Evolutionary conservation across 2,113 vertebrate species (phyloP).

Genomic region (Turdus rufiventris): DNA sequence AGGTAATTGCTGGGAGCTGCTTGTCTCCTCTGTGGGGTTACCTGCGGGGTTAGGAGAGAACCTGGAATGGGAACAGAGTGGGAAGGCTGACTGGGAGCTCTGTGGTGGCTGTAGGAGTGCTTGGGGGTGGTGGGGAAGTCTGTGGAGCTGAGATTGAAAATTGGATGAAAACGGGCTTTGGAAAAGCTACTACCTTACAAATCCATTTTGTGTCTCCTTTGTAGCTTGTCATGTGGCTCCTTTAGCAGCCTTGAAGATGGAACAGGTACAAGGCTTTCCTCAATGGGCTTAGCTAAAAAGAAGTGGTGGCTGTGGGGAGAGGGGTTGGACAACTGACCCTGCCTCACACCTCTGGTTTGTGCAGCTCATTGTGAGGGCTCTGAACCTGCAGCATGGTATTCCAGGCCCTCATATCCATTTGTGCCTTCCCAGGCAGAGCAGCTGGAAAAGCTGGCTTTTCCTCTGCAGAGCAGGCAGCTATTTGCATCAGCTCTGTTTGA

Average conservation of each 20-base stretch:
- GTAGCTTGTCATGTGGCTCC: conserved; percentile 65
- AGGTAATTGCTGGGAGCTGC: conserved; percentile 41
- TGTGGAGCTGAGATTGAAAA: background rate
- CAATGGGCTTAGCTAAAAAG: background rate
- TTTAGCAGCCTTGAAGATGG: conserved; percentile 76
- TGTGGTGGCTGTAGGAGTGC: background rate
- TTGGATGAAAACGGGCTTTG: background rate
- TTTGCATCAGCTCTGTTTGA: background rate
- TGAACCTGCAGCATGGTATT: background rate
- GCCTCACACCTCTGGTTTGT: background rate
- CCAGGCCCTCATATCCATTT: fast-evolving
- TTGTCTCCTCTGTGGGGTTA: background rate
- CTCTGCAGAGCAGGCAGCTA: background rate
- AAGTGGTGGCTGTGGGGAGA: background rate
- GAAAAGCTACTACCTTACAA: background rate
- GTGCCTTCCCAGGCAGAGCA: background rate
- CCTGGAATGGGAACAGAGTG: background rate
- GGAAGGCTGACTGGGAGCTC: background rate
- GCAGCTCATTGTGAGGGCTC: background rate
- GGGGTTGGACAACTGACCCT: background rate
- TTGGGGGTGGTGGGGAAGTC: background rate
- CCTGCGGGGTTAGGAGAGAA: background rate
- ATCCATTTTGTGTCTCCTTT: conserved; percentile 24
- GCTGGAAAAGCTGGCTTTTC: background rate
- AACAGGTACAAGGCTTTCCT: conserved; percentile 65